Conservation (phyloP, 2,888 invertebrate genomes). For the Apotomis capreana region DNA sequence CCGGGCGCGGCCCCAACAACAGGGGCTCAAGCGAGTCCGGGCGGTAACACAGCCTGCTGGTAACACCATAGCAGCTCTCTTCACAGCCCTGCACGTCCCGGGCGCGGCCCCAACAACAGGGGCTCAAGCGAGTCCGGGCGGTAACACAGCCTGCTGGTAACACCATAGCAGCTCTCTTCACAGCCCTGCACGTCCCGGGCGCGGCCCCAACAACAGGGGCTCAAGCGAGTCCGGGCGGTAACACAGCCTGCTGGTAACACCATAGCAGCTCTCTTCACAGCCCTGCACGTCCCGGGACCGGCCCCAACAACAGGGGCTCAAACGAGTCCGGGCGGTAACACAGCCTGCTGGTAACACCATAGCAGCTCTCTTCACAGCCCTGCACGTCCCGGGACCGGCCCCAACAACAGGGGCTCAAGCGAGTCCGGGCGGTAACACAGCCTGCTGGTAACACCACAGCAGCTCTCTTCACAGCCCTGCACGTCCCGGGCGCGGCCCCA, state of each 20-base stretch:
- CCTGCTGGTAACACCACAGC: background rate
- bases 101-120: too few relatives aligned
- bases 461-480: background rate
- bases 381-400: too few relatives aligned
- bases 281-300: too few relatives aligned
- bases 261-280: too few relatives aligned
- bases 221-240: conserved; percentile 85
- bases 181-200: conserved; percentile 66
- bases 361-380: background rate
- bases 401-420: background rate
- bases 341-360: background rate
- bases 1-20: background rate
- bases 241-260: conserved; percentile 91
- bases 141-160: conserved; percentile 46
- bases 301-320: background rate
- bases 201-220: conserved; percentile 45
- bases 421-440: background rate
- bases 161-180: too few relatives aligned
- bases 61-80: conserved; percentile 67
- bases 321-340: background rate
- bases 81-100: too few relatives aligned
- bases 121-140: conserved; percentile 38
- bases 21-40: background rate
- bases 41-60: conserved; percentile 92
- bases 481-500: background rate